Percentiles rank a stretch among this genome's conserved stretches.
phyloP scores from a whole-genome alignment of 2,797 vertebrate species.

The Phoebastria nigripes region DNA sequence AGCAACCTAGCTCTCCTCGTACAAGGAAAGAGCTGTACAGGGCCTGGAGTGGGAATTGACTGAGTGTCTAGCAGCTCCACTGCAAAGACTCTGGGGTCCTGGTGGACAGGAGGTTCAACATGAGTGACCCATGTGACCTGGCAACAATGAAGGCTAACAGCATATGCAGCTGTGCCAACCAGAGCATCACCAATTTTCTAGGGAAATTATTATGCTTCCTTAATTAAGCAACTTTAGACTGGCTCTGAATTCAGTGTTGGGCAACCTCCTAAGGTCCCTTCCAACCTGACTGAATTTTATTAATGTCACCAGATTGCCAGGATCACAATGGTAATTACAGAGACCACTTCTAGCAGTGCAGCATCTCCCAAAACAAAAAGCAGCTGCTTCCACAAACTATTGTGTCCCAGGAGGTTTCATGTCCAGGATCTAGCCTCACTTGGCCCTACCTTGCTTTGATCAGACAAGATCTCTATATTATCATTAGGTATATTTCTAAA shows the following conservation, averaged over 20 bases:
- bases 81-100: neutral
- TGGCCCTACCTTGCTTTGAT: neutral
- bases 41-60: neutral
- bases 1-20: neutral
- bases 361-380: neutral
- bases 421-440: neutral
- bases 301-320: neutral
- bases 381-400: neutral
- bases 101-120: neutral
- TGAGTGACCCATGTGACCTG: no score
- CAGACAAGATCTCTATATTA: neutral
- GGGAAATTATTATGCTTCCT: neutral
- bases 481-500: neutral
- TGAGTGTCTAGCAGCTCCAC: neutral
- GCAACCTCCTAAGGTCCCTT: neutral
- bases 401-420: neutral
- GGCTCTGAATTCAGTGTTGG: neutral
- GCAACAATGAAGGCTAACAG: fast-evolving
- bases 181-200: neutral
- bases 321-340: neutral
- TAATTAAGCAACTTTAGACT: neutral
- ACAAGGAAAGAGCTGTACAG: neutral
- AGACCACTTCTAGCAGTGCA: neutral
- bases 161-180: neutral
- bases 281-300: neutral